Base-by-base conservation (phyloP, 92 coral and sea anemone species). In the Epizoanthus illoricatus region DNA sequence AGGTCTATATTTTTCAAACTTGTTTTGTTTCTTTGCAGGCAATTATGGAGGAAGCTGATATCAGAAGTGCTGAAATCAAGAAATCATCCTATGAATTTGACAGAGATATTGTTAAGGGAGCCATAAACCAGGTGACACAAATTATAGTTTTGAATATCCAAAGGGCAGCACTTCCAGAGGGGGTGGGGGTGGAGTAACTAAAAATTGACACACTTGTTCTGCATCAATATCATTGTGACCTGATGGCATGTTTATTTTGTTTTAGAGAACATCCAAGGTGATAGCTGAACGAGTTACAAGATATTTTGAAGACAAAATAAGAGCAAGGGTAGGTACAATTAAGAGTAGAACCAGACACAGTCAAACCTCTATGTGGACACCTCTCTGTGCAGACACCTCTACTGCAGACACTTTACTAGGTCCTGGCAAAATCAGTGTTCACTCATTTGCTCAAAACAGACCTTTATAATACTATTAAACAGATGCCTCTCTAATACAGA, bases 11-110 rank as follows among this genome's bases (percentile, higher is more conserved):
- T n/a, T 16, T 28, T 33, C 13, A 58, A 20, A 63, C 17, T 72
- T 45, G 7, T 70, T 70, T 74, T 8, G 63, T 1, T 28, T 28
- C 33, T 28, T 61, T 76, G 7, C 21, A 97, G 99, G 99, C 99
- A 85, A 94, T 97, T n/a, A 97, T 97, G 99, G 99, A 97, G 85
- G 99, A 97, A 78, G 99, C 98, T 76, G 99, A 97, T 49, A 93
- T 97, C 66, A 88, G 97, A 84, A 94, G 88, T 83, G 94, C 98
- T 72, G 99, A 97, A 85, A 92, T 92, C 49, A 97, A 94, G 81
- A 97, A 97, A 83, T 81, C 93, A 10, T 91, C 94, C 0, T 97
- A 97, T 81, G 99, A 97, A 69, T 97, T 97, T 88, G 97, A 97
- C 84, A 88, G 99, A 76, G 99, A 97, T 71, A 91, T 97, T 60